Evolutionary conservation across 2,888 invertebrate genomes (phyloP), one percentile per base, ranked within the genome.

Genomic region (Sinotaia quadrata): DNA sequence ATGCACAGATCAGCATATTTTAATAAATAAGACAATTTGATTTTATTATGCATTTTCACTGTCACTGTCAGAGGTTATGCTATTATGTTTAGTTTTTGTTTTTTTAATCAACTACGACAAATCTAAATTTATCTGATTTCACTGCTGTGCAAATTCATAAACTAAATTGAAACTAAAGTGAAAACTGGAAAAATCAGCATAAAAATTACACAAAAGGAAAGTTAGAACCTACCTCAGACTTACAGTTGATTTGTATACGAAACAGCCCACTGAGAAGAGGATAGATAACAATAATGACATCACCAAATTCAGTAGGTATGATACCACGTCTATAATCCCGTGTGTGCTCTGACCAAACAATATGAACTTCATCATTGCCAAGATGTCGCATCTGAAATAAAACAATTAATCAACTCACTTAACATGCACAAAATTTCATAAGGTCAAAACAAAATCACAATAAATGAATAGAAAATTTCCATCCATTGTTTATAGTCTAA

Each of bases 221-320:
- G n/a, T n/a, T n/a, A n/a, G n/a, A n/a, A n/a, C n/a, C 21, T 85
- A 95, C 95, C 87, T 95, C 95, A 0, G 93, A 92, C 85, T 96
- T 96, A 80, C 95, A 92, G 76, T 94, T 92, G 69, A 97, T 94
- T 71, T 96, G 95, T 79, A 96, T 93, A 71, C 97, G 91, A 88
- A 94, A 94, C 71, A 98, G 90, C 63, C 94, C 93, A 84, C 94
- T 94, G 62, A 85, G 82, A 81, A 98, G 90, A 2, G 98, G 98
- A 90, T 99, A 98, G 82, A 99, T 94, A 56, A 94, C 95, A 84
- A 99, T 96, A 72, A 99, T 92, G 75, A 99, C 96, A 91, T 99
- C 99, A 88, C 98, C 98, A 91, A 99, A 99, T 90, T 99, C 98
- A 15, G 99, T 99, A 66, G 98, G 97, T 86, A 99, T 93, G 81